phyloP scores from a whole-genome alignment of 1,140 invertebrate genomes.

The Tetranychus urticae region DNA sequence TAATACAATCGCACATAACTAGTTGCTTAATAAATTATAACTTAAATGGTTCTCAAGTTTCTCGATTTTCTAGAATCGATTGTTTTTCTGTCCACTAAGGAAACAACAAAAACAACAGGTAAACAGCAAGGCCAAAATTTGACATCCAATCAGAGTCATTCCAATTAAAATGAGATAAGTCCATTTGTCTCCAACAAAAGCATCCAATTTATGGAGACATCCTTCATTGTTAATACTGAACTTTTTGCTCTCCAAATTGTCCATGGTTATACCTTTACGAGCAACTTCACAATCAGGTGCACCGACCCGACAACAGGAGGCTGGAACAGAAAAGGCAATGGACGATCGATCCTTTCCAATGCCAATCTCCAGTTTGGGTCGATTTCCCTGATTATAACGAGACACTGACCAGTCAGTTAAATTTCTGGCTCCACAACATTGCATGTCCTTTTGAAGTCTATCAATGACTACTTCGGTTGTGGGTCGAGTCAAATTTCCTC shows the following conservation, averaged over 20 bases:
- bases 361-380: not conserved
- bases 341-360: not conserved
- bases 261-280: not conserved
- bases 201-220: conserved; percentile 5
- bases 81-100: not conserved
- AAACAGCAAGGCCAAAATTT: conserved; percentile 8
- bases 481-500: conserved; percentile 20
- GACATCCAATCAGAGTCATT: conserved; percentile 5
- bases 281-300: not conserved
- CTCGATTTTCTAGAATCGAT: too few relatives aligned
- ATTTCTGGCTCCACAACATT: conserved; percentile 15
- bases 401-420: conserved; percentile 12
- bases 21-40: too few relatives aligned
- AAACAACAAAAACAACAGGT: conserved; percentile 7
- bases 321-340: conserved; percentile 2
- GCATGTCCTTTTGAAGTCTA: conserved; percentile 8
- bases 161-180: conserved; percentile 2
- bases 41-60: too few relatives aligned
- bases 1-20: too few relatives aligned
- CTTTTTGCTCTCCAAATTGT: not conserved
- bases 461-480: conserved; percentile 8
- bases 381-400: not conserved
- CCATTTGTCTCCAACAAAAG: conserved; percentile 6
- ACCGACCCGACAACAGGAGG: conserved; percentile 4
- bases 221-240: conserved; percentile 2